Conservation (phyloP, 1,140 invertebrate genomes). For the Daktulosphaira vitifoliae region DNA sequence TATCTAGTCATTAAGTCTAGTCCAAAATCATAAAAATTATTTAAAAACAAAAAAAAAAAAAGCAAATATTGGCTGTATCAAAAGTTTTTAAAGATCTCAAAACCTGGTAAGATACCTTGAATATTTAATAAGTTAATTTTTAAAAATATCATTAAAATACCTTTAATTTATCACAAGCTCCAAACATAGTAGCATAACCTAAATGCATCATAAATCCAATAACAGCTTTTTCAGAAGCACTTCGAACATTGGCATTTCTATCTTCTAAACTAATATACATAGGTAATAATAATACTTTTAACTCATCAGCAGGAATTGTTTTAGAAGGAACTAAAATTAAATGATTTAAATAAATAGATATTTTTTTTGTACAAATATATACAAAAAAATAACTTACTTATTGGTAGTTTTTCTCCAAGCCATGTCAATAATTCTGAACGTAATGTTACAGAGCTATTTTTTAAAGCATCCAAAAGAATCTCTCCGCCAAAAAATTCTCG, state of each 20-base stretch:
- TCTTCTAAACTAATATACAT: constrained; percentile 83
- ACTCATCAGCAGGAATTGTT: constrained; percentile 67
- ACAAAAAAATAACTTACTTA: constrained; percentile 49
- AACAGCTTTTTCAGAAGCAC: constrained; percentile 79
- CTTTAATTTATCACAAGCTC: constrained; percentile 73
- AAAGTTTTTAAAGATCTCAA: no score
- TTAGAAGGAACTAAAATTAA: constrained; percentile 27
- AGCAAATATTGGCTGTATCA: no score
- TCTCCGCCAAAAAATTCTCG: constrained; percentile 80
- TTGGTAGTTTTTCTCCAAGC: constrained; percentile 70
- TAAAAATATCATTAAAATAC: constrained; percentile 21
- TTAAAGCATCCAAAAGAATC: constrained; percentile 77
- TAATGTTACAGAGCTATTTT: constrained; percentile 70
- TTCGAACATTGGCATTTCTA: constrained; percentile 81
- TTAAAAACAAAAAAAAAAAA: no score
- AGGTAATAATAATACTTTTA: constrained; percentile 64
- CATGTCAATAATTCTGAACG: constrained; percentile 73
- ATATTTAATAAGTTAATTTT: neutral
- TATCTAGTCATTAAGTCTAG: no score
- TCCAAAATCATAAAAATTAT: no score
- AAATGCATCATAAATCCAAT: constrained; percentile 88
- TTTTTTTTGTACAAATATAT: no score
- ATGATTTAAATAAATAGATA: no score
- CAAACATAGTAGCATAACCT: constrained; percentile 72
- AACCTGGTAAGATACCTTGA: no score